Base-by-base conservation (phyloP, 2,113 vertebrate genomes). In the Corynorhinus townsendii region DNA sequence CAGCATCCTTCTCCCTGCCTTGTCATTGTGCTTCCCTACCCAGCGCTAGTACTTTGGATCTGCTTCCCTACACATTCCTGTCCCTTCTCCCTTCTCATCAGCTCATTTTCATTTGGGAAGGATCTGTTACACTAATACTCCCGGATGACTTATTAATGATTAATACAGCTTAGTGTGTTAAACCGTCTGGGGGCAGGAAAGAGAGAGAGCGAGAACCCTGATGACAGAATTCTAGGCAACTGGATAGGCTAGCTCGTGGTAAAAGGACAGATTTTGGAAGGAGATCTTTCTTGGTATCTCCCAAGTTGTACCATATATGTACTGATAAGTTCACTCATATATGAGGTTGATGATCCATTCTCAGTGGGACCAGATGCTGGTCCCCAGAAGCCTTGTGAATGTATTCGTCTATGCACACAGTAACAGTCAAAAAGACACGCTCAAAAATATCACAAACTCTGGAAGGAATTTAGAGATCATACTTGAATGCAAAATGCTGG, bases 81-180 rank as follows among this genome's bases (percentile, higher is more conserved):
- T 76, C 73, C 26, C 49, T 82, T 86, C 40, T 69, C 56, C 3
- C 30, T 82, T 72, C 62, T 69, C 26, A 89, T 83, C 49, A 73
- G 80, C 43, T 94, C 45, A 59, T 89, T 96, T 91, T 87, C 64
- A 77, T 82, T 86, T 66, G 75, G 86, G 38, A 77, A 89, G 54
- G 71, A 77, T 94, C 35, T 87, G 20, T 93, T 90, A 85, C 77
- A 86, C 40, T 90, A 84, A 73, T 79, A 77, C 26, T 69, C 62
- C 73, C 85, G 8, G 40, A n/a, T 83, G 68, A 93, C 10, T 96
- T 94, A 75, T 86, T 91, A 93, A 91, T 90, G 35, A 85, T 93
- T 94, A 93, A 69, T 79, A 68, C 11, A 79, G 45, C 11, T 86
- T 16, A 52, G 35, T 79, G 68, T 82, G 43, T 35, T 73, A 86